Percentiles rank a stretch among this genome's conserved stretches.
Conservation (phyloP, 2,888 invertebrate species). For the Brachyptera risi region DNA sequence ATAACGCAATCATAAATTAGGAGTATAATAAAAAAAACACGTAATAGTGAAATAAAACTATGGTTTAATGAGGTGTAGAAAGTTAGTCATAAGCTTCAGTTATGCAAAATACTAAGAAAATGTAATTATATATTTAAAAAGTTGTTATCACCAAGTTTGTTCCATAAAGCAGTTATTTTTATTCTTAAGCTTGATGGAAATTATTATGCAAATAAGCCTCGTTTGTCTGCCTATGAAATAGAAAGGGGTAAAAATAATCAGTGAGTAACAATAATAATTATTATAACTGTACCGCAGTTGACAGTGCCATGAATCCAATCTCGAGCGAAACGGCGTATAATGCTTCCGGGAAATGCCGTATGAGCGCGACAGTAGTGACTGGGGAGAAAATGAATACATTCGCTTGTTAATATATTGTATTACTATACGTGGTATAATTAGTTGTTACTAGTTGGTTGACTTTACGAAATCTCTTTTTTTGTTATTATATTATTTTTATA, state of each 20-base stretch:
- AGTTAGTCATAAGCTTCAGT: slow-evolving; percentile 29
- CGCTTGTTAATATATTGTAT: no score
- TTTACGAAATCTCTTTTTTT: no score
- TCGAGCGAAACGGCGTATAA: slow-evolving; percentile 3
- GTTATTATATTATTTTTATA: no score
- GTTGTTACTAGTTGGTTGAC: no score
- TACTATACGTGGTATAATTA: no score
- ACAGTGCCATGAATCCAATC: no score
- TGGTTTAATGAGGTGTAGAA: slow-evolving; percentile 28
- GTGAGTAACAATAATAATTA: not conserved
- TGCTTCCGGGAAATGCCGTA: not conserved
- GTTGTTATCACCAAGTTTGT: not conserved
- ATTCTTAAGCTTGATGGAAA: not conserved
- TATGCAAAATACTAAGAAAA: slow-evolving; percentile 22
- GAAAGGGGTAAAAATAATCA: slow-evolving; percentile 1
- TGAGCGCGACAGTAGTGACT: no score
- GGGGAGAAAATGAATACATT: no score
- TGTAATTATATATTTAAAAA: slow-evolving; percentile 1
- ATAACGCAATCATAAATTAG: slow-evolving; percentile 5
- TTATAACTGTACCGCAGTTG: no score
- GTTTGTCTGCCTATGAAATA: not conserved
- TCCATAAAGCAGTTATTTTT: not conserved
- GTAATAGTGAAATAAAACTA: slow-evolving; percentile 25
- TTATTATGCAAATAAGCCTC: slow-evolving; percentile 6
- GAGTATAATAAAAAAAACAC: slow-evolving; percentile 20